Conservation (phyloP, 2,113 vertebrate species). For the Oryzias curvinotus region DNA sequence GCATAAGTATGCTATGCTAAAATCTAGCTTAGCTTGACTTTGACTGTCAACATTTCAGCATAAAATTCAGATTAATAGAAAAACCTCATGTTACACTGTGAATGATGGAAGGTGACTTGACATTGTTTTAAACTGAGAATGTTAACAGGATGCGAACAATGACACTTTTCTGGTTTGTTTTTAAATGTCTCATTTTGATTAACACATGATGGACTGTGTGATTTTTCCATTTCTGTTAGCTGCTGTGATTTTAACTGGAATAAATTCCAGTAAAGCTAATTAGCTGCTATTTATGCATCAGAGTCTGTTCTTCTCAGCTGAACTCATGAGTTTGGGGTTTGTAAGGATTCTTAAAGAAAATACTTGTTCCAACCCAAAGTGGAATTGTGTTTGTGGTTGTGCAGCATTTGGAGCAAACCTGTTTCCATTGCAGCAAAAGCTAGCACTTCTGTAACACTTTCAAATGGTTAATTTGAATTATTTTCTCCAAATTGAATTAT, state of each 20-base stretch:
- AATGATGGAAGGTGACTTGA: too few species aligned
- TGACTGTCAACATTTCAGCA: too few species aligned
- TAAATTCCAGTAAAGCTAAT: constrained; percentile 12
- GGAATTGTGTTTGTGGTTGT: constrained; percentile 32
- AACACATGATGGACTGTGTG: not conserved
- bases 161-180: not conserved
- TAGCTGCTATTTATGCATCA: constrained; percentile 12
- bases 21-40: too few species aligned
- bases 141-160: too few species aligned
- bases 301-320: constrained; percentile 6
- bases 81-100: too few species aligned
- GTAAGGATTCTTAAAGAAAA: constrained; percentile 31
- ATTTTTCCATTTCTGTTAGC: constrained; percentile 12
- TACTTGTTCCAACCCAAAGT: constrained; percentile 29
- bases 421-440: constrained; percentile 31
- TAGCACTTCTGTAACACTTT: constrained; percentile 30
- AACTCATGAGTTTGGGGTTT: constrained; percentile 15
- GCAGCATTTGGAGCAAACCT: constrained; percentile 29
- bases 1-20: too few species aligned
- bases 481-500: constrained; percentile 12
- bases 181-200: too few species aligned
- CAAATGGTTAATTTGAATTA: constrained; percentile 9
- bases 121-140: too few species aligned
- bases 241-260: constrained; percentile 8
- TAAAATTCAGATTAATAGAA: too few species aligned